Base-by-base conservation (phyloP, 2,888 invertebrate species). In the Drosophila kokeensis region DNA sequence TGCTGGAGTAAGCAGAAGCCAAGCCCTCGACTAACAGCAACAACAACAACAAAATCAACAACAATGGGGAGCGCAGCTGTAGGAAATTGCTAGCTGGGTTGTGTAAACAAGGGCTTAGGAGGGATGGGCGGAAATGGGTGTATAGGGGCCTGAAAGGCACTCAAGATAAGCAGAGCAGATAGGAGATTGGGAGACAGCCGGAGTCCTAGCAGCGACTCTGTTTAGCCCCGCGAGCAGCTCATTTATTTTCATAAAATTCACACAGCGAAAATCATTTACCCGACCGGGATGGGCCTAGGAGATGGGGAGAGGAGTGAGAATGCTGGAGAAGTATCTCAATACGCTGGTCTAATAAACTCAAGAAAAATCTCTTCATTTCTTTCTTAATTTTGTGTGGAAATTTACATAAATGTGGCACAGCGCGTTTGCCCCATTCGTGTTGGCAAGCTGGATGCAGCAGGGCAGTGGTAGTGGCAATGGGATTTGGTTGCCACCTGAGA, bases 191-290 rank as follows among this genome's bases (percentile, higher is more conserved):
- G 49, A 34, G 42, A 38, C 15, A 36, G 40, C 49, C 11, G 6
- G 11, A 13, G 42, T 1, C 21, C 5, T 27, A 64, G 40, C 30
- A 32, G 66, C 40, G 45, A 52, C 54, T 60, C 29, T 29, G 50
- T 48, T 50, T 57, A 60, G 69, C 21, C 50, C 34, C 30, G 60
- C 69, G 18, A 74, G 76, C 87, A 80, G 89, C 85, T 87, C 89
- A 89, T 85, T 85, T 89, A 87, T 85, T 79, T 82, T 79, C 89
- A 84, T 89, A 87, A 83, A 85, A 87, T 66, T 70, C 78, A 79
- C 78, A 80, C 71, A 83, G 82, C 73, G 73, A 76, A 83, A 88
- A 81, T 86, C 78, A 79, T 79, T 76, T 80, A 70, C 76, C 50
- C 49, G 29, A 38, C 40, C 40, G 53, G 62, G n/a, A 13, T 32